Evolutionary conservation across 2,888 invertebrate genomes (phyloP), one percentile per base, ranked within the genome.

Genomic region (Lochmaea crataegi): DNA sequence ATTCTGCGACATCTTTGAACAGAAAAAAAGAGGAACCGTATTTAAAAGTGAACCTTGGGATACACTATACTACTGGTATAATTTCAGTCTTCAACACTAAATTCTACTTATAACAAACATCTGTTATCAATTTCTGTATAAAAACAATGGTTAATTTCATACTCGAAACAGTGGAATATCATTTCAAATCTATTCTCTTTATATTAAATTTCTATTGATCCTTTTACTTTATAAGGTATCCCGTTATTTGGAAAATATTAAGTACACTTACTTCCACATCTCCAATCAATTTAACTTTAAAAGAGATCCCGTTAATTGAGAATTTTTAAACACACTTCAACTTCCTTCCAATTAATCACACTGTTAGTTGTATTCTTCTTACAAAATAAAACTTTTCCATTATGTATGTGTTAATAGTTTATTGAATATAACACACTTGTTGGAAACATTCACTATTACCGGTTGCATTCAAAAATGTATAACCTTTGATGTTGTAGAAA

Each of bases 401-500:
- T 18, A 10, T 16, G 18, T 18, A 10, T 16, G 18, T 10, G 5
- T 53, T 16, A 53, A 53, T 53, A 1, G n/a, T 53, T 10, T 18
- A 53, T 53, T 53, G 53, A 53, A 18, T 18, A n/a, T 22, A 57
- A 57, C 57, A 60, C 18, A 14, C 38, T 58, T 58, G 26, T 38
- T 16, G 11, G 6, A 16, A 18, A 18, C 26, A 56, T 56, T 26
- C 3, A 32, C 16, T 38, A 32, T 60, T 60, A 60, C 60, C 60
- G 38, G 32, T 60, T 60, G 38, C 7, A 60, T 38, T 38, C 5
- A 58, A 57, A 22, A 58, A 32, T 26, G 53, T 53, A n/a, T 58
- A 58, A 58, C n/a, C n/a, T 60, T 60, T 60, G 32, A 6, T 60
- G 60, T 60, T 18, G 42, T 10, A 63, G 42, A 63, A 63, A 42